A percentile compares a stretch with the other conserved stretches of the same genome.
These are phyloP conservation scores for Halichondria panicea DNA, from an alignment of 37 sponge, comb jelly and placozoan species.

Conservation along the genomic window DNA sequence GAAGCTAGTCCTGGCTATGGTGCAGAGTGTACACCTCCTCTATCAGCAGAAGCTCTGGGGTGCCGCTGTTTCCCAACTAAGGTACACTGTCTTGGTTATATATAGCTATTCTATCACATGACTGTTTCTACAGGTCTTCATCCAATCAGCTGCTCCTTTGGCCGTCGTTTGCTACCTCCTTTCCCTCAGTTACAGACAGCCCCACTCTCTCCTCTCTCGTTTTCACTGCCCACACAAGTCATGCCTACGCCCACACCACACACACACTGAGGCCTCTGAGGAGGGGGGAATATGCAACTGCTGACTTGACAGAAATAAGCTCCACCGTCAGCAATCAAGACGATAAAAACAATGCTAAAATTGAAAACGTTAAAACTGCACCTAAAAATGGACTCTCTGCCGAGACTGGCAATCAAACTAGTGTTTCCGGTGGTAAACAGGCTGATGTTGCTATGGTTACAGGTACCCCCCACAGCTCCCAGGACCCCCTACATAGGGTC, in stretches of 20 bases:
- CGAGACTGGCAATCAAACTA: no score
- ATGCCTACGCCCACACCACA: conserved; percentile 36
- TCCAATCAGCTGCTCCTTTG: conserved; percentile 48
- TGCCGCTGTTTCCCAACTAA: conserved; percentile 11
- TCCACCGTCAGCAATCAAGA: conserved; percentile 29
- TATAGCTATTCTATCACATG: neutral
- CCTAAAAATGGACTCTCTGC: no score
- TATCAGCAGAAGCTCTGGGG: conserved; percentile 54
- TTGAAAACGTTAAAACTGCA: no score
- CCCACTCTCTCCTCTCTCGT: conserved; percentile 47
- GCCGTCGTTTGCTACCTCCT: conserved; percentile 43
- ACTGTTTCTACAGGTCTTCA: conserved; percentile 5
- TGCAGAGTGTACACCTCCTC: conserved; percentile 22
- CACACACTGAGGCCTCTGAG: conserved; percentile 51
- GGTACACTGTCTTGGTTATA: conserved; percentile 4
- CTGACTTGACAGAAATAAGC: conserved; percentile 39
- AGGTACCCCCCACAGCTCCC: no score
- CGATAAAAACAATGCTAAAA: neutral
- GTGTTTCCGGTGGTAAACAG: no score
- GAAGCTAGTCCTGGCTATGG: neutral
- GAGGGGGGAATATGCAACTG: conserved; percentile 14
- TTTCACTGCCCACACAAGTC: conserved; percentile 48
- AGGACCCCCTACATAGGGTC: no score
- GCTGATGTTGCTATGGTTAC: neutral
- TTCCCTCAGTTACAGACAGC: conserved; percentile 32